Base-by-base conservation (phyloP, 2,888 invertebrate genomes). In the Spialia ferax region DNA sequence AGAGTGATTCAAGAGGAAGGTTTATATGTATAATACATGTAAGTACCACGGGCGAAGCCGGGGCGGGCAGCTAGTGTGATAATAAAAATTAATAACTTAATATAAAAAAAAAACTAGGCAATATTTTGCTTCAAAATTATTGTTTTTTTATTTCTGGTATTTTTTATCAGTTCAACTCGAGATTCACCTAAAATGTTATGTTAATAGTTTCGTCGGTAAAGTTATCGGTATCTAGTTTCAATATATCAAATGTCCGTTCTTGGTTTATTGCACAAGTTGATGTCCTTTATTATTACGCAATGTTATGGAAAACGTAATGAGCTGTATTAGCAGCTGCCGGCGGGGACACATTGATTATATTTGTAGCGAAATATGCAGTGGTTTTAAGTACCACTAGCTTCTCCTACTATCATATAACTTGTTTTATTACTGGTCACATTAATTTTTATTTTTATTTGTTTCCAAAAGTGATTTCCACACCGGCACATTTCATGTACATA, bases 241-340 rank as follows among this genome's bases (percentile, higher is more conserved):
- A 74, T 83, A 84, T 83, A 85, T 84, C 80, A 79, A 68, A 63
- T 55, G 69, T 77, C 79, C 20, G 18, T 20, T 83, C 78, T 81
- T 76, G 81, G 82, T 79, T 82, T 84, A 89, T 87, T 80, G 80
- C 85, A 83, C 82, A 86, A 87, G 74, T 84, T 84, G 83, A 89
- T 88, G 88, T 88, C 80, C 88, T 91, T 91, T 90, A 91, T 90
- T 82, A 83, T 77, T 84, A 82, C 83, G 69, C 87, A 91, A 93
- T 91, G 91, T 91, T 89, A 91, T 80, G 93, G 92, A 92, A 93
- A 85, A 87, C 77, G 85, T 88, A 92, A 91, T 92, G 92, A 90
- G 81, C 87, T 89, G 90, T 88, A 79, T 74, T 75, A 82, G 83
- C 92, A 93, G 89, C 92, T 93, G 92, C 85, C 85, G 77, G 79